Evolutionary conservation across 1,140 invertebrate species (phyloP).

Genomic region (Brachystomella parvula): DNA sequence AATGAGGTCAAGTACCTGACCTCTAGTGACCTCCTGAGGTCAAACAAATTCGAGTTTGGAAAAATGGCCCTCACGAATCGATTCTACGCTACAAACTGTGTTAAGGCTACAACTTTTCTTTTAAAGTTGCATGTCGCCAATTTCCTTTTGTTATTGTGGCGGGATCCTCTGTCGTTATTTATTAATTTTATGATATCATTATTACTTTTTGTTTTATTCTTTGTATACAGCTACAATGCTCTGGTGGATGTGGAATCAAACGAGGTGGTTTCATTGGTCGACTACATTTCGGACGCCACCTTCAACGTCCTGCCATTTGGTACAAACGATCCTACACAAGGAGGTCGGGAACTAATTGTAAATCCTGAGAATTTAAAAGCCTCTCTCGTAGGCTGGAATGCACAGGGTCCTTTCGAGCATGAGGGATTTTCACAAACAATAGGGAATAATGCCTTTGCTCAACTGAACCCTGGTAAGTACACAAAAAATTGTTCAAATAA

Average conservation of each 20-base stretch:
- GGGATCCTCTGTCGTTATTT: no score
- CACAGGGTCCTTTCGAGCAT: not conserved
- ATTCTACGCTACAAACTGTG: no score
- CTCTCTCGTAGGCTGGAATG: not conserved
- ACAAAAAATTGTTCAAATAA: not conserved
- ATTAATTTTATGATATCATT: not conserved
- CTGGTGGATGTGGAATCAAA: not conserved
- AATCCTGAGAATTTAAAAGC: not conserved
- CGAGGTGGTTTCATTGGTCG: not conserved
- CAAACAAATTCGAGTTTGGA: no score
- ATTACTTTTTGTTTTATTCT: not conserved
- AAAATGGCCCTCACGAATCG: no score
- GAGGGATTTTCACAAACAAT: not conserved
- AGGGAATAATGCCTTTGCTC: slow-evolving; percentile 7
- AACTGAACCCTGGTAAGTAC: not conserved
- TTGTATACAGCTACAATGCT: not conserved
- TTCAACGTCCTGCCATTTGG: slow-evolving; percentile 9
- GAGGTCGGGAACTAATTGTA: not conserved
- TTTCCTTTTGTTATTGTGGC: no score
- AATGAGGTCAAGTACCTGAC: no score
- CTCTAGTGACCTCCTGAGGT: no score
- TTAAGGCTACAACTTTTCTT: no score
- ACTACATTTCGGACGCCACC: not conserved
- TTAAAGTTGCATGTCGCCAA: no score
- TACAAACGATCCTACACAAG: not conserved